Conservation (phyloP, 2,797 vertebrate genomes). For the Cyclopterus lumpus region DNA sequence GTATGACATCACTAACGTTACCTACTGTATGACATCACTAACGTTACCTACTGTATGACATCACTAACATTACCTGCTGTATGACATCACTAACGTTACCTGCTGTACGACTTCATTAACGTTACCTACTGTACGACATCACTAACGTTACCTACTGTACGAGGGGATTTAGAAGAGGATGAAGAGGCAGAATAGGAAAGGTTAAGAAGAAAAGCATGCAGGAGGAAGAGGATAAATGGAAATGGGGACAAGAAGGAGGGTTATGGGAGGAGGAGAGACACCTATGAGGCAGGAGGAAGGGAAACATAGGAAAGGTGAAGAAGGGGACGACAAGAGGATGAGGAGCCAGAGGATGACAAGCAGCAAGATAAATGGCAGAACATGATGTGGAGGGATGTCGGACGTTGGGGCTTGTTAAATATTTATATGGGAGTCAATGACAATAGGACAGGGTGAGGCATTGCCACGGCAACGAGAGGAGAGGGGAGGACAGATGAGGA, state of each 20-base stretch:
- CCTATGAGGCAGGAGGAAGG: background rate
- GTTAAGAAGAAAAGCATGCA: background rate
- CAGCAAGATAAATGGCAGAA: conserved; percentile 40
- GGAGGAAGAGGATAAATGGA: background rate
- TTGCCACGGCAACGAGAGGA: conserved; percentile 48
- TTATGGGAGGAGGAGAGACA: background rate
- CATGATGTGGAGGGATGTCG: conserved; percentile 35
- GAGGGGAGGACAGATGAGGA: background rate
- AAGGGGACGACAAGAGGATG: background rate
- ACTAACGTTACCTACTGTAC: too few species aligned
- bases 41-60: too few species aligned
- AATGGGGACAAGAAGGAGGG: background rate
- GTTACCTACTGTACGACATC: too few species aligned
- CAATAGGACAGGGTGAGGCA: conserved; percentile 39
- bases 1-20: too few species aligned
- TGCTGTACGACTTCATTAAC: too few species aligned
- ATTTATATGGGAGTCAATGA: conserved; percentile 65
- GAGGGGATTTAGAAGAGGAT: background rate
- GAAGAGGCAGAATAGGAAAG: background rate
- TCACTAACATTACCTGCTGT: too few species aligned
- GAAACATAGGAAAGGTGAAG: background rate
- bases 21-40: too few species aligned
- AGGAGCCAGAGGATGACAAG: conserved; percentile 7
- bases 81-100: too few species aligned
- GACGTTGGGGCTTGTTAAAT: conserved; percentile 59